Conservation (phyloP, 2,797 vertebrate species). For the Oryzias sinensis region DNA sequence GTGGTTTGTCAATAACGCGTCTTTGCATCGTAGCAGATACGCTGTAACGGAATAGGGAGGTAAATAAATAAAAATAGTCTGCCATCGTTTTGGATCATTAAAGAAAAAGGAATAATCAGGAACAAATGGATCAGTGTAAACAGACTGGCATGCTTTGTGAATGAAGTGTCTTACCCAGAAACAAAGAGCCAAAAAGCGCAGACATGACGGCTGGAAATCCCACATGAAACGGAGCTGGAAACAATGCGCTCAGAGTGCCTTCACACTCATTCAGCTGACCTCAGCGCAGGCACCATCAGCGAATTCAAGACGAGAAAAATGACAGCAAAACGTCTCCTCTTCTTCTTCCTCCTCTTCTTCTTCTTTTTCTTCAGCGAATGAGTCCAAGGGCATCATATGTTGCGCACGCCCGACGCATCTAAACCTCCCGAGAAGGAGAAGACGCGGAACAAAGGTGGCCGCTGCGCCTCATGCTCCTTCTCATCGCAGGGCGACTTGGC, state of each 20-base stretch:
- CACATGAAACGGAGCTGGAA: slow-evolving; percentile 65
- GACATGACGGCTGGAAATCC: slow-evolving; percentile 81
- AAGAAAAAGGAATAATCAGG: slow-evolving; percentile 19
- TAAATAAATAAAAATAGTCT: slow-evolving; percentile 36
- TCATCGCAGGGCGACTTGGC: slow-evolving; percentile 56
- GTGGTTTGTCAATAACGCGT: neutral
- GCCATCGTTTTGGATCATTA: slow-evolving; percentile 53
- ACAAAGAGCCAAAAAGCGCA: slow-evolving; percentile 75
- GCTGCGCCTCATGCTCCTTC: slow-evolving; percentile 54
- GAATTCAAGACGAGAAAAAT: slow-evolving; percentile 40
- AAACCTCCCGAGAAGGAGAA: slow-evolving; percentile 53
- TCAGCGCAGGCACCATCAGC: slow-evolving; percentile 63
- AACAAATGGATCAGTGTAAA: neutral
- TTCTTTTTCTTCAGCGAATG: slow-evolving; percentile 55
- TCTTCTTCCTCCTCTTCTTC: too few relatives aligned
- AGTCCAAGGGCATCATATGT: slow-evolving; percentile 74
- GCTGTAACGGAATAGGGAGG: neutral
- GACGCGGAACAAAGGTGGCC: slow-evolving; percentile 38
- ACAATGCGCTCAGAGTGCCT: slow-evolving; percentile 70
- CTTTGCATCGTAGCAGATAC: slow-evolving; percentile 1
- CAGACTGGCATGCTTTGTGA: too few relatives aligned
- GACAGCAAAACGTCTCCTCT: slow-evolving; percentile 22
- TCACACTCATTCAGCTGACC: slow-evolving; percentile 64
- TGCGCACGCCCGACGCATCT: slow-evolving; percentile 56
- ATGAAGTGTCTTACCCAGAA: slow-evolving; percentile 78